Evolutionary conservation across 2,797 vertebrate species (phyloP), one percentile per base, ranked within the genome.

Genomic region (Zenarchopterus dispar): DNA sequence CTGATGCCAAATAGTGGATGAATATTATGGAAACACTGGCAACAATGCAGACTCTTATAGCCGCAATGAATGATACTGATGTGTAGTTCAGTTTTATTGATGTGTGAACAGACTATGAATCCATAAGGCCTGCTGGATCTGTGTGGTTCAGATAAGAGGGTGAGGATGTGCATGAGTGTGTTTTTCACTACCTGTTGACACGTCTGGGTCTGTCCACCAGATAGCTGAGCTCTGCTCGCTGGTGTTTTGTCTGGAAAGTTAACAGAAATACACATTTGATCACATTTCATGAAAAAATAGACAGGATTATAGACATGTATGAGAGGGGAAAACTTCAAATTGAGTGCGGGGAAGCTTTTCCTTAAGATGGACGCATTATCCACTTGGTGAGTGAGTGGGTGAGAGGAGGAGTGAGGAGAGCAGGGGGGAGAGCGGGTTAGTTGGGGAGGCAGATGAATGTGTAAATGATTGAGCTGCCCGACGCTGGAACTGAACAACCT

Each of bases 171-270:
- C 18, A 59, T 46, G 56, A 31, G 56, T 73, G 57, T 22, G 53
- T 58, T 47, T 36, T 58, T 49, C 9, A 59, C 83, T 96, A 99
- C 97, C 97, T 99, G 96, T 98, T 99, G 83, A 98, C 97, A 86
- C 97, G 96, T 70, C 97, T 96, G 63, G 97, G 97, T 95, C 97
- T 96, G 90, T 99, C 97, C 92, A 97, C 97, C 88, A 98, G 94
- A 84, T 98, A 99, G 94, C 96, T 95, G 93, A 99, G 96, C 86
- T 99, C 97, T 85, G 96, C 93, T 90, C 97, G 94, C 89, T 99
- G 97, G 84, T 98, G 96, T 93, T 99, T 99, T 22, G 95, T 97
- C 97, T 99, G 78, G 52, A 93, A 47, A 88, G 56, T 4, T 11
- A 56, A 77, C 45, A 82, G 11, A 74, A 62, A 76, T 24, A 89